A percentile compares a stretch with the other conserved stretches of the same genome.
Conservation (phyloP, 2,888 invertebrate genomes). For the Siphlonurus alternatus region DNA sequence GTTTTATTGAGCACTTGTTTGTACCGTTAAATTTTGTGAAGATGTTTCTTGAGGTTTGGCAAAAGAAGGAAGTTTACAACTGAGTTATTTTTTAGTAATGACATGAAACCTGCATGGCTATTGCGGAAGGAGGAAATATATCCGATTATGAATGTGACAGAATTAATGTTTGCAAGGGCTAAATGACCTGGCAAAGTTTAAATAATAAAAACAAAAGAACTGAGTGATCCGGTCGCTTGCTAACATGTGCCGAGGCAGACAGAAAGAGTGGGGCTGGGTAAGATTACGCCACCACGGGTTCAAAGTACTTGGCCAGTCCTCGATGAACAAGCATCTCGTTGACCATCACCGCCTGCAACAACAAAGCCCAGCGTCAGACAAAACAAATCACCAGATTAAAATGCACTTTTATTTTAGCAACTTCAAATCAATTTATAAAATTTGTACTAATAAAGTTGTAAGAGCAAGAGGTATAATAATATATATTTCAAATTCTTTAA, state of each 20-base stretch:
- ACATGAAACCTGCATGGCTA: not conserved
- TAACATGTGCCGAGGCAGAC: too few species aligned
- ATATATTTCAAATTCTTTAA: too few species aligned
- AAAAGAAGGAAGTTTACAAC: not conserved
- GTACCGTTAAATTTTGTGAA: not conserved
- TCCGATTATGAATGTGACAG: too few species aligned
- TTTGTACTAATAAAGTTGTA: too few species aligned
- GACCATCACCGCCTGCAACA: slow-evolving; percentile 61
- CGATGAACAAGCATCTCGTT: slow-evolving; percentile 74
- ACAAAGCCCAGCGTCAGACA: too few species aligned
- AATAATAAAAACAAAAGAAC: not conserved
- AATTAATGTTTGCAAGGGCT: too few species aligned
- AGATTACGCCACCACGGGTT: slow-evolving; percentile 11
- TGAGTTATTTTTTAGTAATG: not conserved
- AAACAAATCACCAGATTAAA: too few species aligned
- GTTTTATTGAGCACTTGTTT: not conserved
- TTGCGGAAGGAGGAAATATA: not conserved
- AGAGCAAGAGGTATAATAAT: too few species aligned
- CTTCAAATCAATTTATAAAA: too few species aligned
- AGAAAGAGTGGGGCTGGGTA: not conserved
- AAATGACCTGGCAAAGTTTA: too few species aligned
- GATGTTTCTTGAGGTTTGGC: not conserved
- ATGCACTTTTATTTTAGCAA: too few species aligned
- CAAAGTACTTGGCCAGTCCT: slow-evolving; percentile 62
- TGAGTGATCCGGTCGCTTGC: not conserved